Evolutionary conservation across 2,113 vertebrate genomes (phyloP).

Genomic region (Tyto alba): DNA sequence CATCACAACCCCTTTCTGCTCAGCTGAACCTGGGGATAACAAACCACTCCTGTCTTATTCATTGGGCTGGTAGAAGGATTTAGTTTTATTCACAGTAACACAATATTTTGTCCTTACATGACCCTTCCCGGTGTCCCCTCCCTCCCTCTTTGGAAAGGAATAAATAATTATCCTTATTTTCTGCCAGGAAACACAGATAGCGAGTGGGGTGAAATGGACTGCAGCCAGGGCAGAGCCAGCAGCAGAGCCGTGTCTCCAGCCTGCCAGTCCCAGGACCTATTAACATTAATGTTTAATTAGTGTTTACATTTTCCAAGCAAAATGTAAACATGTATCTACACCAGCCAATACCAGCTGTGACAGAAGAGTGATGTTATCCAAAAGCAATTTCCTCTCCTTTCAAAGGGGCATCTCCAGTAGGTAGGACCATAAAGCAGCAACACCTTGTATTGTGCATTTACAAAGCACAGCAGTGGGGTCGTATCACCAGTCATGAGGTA

Average conservation of each 20-base stretch:
- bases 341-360: slow-evolving; percentile 35
- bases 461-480: background rate
- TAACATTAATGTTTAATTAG: slow-evolving; percentile 57
- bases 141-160: slow-evolving; percentile 19
- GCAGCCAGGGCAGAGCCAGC: slow-evolving; percentile 43
- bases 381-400: slow-evolving; percentile 47
- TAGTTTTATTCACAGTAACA: background rate
- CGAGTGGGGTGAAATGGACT: slow-evolving; percentile 20
- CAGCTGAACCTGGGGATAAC: background rate
- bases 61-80: background rate
- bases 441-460: background rate
- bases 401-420: slow-evolving; percentile 16
- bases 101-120: slow-evolving; percentile 15
- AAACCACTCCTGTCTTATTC: background rate
- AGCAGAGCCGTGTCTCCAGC: background rate
- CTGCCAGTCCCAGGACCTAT: slow-evolving; percentile 27
- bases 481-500: background rate
- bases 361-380: slow-evolving; percentile 5
- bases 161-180: slow-evolving; percentile 25
- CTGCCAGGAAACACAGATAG: slow-evolving; percentile 44
- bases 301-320: slow-evolving; percentile 42
- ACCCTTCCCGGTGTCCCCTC: background rate
- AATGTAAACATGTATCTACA: slow-evolving; percentile 23
- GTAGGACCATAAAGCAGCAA: background rate
- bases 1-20: background rate